phyloP scores from a whole-genome alignment of 2,797 vertebrate genomes.

The Phalanger gymnotis region DNA sequence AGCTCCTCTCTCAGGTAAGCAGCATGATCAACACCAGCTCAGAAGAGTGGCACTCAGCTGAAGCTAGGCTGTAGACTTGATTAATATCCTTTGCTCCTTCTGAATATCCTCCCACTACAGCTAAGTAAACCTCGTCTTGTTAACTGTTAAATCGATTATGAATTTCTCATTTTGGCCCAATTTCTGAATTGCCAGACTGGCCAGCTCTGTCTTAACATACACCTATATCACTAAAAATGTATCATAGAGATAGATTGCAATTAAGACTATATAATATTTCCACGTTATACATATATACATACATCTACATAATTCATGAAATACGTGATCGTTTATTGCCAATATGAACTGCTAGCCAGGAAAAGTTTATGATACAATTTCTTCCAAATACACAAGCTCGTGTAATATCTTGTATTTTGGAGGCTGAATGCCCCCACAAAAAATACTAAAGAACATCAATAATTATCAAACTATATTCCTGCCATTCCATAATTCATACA shows the following conservation, averaged over 20 bases:
- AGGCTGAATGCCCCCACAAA: not conserved
- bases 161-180: not conserved
- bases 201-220: not conserved
- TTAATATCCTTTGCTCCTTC: not conserved
- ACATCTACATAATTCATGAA: not conserved
- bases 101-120: not conserved
- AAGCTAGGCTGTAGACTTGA: not conserved
- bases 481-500: not conserved
- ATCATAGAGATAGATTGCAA: not conserved
- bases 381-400: not conserved
- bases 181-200: not conserved
- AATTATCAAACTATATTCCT: not conserved
- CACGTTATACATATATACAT: not conserved
- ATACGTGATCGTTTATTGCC: not conserved
- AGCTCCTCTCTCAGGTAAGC: not conserved
- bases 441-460: not conserved
- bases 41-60: not conserved
- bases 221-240: not conserved
- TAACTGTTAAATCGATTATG: not conserved
- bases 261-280: not conserved
- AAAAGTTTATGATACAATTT: not conserved
- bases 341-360: not conserved
- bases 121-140: not conserved
- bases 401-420: not conserved
- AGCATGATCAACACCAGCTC: not conserved